These are phyloP conservation scores for Noctua janthina DNA, from an alignment of 2,888 invertebrate species.

Conservation along the genomic window DNA sequence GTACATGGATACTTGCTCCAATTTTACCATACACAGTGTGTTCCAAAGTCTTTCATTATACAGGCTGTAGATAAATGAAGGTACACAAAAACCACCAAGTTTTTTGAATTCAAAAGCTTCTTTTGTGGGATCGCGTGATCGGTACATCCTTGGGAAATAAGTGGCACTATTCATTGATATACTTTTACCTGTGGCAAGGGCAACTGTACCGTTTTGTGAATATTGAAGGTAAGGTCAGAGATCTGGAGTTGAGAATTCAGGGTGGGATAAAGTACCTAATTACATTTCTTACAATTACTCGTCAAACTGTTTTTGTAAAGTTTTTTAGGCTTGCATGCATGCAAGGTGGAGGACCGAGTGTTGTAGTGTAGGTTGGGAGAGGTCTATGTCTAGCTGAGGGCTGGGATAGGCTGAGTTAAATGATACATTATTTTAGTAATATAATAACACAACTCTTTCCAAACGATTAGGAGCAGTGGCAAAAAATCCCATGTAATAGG, in stretches of 20 bases:
- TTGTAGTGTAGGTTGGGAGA: not conserved
- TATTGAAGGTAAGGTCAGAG: constrained; percentile 72
- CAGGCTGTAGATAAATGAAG: constrained; percentile 41
- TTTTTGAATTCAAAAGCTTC: constrained; percentile 68
- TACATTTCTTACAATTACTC: not conserved
- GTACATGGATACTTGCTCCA: constrained; percentile 28
- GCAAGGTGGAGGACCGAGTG: not conserved
- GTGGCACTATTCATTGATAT: constrained; percentile 74
- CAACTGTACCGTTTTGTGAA: constrained; percentile 66
- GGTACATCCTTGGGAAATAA: constrained; percentile 72
- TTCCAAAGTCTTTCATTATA: constrained; percentile 38
- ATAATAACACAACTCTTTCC: not conserved
- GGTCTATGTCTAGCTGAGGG: not conserved
- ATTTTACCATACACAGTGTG: constrained; percentile 26
- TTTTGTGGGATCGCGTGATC: constrained; percentile 77
- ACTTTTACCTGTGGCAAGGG: constrained; percentile 77
- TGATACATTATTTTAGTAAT: not conserved
- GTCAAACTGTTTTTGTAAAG: not conserved
- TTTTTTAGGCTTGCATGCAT: not conserved
- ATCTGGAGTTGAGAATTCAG: not conserved
- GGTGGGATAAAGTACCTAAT: not conserved
- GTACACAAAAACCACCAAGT: constrained; percentile 60
- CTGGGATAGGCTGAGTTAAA: not conserved
- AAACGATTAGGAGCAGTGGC: not conserved
- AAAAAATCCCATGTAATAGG: not conserved